A percentile compares a stretch with the other conserved stretches of the same genome.
These are phyloP conservation scores for Tachysurus vachellii DNA, from an alignment of 2,113 vertebrate genomes.

Conservation along the genomic window DNA sequence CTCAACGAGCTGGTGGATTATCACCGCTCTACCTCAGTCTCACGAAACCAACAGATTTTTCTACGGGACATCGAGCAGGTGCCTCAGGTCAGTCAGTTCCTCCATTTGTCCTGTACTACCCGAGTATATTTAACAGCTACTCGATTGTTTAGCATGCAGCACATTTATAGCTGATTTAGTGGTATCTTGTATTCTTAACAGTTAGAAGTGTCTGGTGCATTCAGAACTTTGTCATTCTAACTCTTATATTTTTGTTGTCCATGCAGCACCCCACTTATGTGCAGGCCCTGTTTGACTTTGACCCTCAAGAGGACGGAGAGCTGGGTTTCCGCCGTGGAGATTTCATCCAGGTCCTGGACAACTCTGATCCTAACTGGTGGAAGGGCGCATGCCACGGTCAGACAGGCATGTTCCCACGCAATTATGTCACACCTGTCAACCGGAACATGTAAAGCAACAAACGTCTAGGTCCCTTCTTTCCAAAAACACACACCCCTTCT, in stretches of 20 bases:
- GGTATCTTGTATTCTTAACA: not conserved
- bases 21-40: slow-evolving; percentile 96
- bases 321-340: slow-evolving; percentile 96
- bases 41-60: slow-evolving; percentile 98
- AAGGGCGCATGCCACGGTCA: slow-evolving; percentile 96
- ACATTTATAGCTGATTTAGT: not conserved
- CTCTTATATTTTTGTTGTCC: not conserved
- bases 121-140: not conserved
- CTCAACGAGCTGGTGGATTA: slow-evolving; percentile 98
- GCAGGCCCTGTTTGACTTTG: slow-evolving; percentile 98
- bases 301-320: slow-evolving; percentile 98
- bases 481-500: slow-evolving; percentile 13
- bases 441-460: slow-evolving; percentile 85
- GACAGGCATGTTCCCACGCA: slow-evolving; percentile 99
- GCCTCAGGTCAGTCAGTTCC: slow-evolving; percentile 82
- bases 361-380: slow-evolving; percentile 99
- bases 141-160: not conserved
- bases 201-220: not conserved
- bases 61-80: slow-evolving; percentile 97
- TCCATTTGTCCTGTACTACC: not conserved
- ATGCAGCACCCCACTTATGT: slow-evolving; percentile 88
- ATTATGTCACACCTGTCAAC: slow-evolving; percentile 96
- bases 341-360: slow-evolving; percentile 99
- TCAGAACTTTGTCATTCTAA: not conserved
- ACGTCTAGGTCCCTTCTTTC: slow-evolving; percentile 18